phyloP scores from a whole-genome alignment of 2,113 vertebrate genomes.

The Pontoporia blainvillei region DNA sequence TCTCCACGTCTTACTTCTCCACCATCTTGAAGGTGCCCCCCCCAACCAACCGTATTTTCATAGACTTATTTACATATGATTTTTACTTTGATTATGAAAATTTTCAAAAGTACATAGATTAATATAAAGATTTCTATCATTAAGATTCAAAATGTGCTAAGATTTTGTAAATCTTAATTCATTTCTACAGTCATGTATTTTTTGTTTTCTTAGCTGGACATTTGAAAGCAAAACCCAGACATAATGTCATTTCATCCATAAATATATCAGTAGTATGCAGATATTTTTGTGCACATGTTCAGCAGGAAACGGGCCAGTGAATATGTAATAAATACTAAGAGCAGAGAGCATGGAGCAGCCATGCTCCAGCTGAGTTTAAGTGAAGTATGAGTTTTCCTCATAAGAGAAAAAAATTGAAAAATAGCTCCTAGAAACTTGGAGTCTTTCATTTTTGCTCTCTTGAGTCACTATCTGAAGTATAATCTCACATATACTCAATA shows the following conservation, averaged over 20 bases:
- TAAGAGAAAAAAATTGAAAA: neutral
- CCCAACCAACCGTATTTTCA: neutral
- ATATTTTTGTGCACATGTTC: constrained; percentile 57
- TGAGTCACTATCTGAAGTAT: neutral
- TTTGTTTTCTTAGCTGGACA: neutral
- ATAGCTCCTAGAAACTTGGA: neutral
- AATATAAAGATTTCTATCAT: neutral
- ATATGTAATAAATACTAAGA: constrained; percentile 43
- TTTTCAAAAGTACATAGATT: neutral
- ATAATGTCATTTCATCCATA: neutral
- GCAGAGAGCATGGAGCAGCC: neutral
- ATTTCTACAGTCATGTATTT: neutral
- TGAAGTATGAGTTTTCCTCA: constrained; percentile 18
- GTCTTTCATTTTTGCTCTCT: neutral
- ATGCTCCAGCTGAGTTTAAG: neutral
- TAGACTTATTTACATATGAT: constrained; percentile 29
- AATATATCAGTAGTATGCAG: constrained; percentile 18
- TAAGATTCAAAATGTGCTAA: neutral
- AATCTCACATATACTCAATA: neutral
- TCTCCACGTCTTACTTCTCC: no score
- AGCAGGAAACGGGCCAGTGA: constrained; percentile 39
- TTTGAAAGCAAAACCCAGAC: constrained; percentile 36
- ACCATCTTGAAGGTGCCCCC: no score
- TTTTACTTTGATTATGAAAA: neutral
- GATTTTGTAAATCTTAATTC: neutral